A percentile compares a stretch with the other conserved stretches of the same genome.
Conservation (phyloP, 2,113 vertebrate genomes). For the Thunnus thynnus region DNA sequence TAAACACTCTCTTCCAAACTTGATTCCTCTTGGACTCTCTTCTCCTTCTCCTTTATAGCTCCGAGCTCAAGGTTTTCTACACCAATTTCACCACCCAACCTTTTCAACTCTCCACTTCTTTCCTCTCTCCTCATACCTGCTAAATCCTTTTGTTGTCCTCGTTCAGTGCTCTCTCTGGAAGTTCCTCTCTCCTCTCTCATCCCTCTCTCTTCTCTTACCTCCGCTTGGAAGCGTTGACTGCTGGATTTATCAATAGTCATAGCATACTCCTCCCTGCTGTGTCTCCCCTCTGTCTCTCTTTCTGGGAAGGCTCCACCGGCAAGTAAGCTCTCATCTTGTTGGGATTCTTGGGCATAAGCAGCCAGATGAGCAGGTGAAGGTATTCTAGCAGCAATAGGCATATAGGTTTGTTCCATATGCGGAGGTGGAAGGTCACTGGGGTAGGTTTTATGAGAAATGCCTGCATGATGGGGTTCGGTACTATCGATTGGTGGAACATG, state of each 20-base stretch:
- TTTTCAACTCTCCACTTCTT: neutral
- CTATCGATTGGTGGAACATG: constrained; percentile 11
- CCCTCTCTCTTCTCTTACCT: constrained; percentile 35
- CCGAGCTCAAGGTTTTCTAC: constrained; percentile 6
- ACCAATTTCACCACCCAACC: neutral
- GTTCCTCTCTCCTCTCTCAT: constrained; percentile 24
- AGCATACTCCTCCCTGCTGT: constrained; percentile 16
- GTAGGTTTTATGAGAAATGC: neutral
- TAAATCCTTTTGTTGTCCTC: constrained; percentile 33
- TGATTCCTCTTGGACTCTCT: constrained; percentile 10
- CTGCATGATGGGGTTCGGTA: neutral
- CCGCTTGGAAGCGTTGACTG: constrained; percentile 53
- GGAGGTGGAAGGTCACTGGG: constrained; percentile 2
- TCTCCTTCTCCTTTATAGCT: constrained; percentile 12
- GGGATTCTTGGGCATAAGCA: neutral
- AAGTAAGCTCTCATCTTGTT: neutral
- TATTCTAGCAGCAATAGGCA: constrained; percentile 5
- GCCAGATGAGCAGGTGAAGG: constrained; percentile 1
- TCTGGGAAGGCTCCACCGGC: neutral
- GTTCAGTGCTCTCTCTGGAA: constrained; percentile 20
- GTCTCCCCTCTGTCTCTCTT: constrained; percentile 10
- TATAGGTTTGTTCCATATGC: neutral
- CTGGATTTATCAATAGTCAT: constrained; percentile 40
- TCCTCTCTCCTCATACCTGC: constrained; percentile 11
- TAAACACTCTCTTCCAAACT: neutral